These are phyloP conservation scores for Orius laevigatus DNA, from an alignment of 1,140 invertebrate genomes.

Conservation along the genomic window DNA sequence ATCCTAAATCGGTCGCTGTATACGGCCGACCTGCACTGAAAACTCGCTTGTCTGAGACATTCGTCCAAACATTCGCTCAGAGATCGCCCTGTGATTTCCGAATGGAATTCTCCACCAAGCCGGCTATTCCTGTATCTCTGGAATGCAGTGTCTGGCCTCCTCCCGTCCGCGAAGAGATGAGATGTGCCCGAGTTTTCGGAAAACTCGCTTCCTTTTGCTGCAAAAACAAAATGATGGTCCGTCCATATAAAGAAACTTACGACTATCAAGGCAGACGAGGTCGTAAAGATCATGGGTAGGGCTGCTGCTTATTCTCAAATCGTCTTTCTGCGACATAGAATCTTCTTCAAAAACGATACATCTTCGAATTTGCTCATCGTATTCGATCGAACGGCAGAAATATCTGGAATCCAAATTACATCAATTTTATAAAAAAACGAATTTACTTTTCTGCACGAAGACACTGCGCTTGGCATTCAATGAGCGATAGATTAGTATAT, in stretches of 20 bases:
- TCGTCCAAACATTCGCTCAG: constrained; percentile 78
- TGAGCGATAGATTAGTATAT: constrained; percentile 63
- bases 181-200: constrained; percentile 66
- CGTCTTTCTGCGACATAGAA: constrained; percentile 68
- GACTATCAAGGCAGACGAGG: constrained; percentile 67
- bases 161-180: constrained; percentile 59
- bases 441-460: constrained; percentile 56
- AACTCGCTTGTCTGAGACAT: constrained; percentile 70
- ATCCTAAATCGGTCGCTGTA: constrained; percentile 70
- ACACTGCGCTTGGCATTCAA: constrained; percentile 68
- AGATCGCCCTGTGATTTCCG: constrained; percentile 69
- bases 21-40: constrained; percentile 71
- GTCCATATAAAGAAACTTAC: constrained; percentile 40
- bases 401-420: too few relatives aligned
- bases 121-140: constrained; percentile 71
- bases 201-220: constrained; percentile 44
- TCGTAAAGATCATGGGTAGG: constrained; percentile 71
- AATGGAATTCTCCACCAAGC: constrained; percentile 70
- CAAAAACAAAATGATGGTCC: constrained; percentile 4
- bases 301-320: constrained; percentile 61
- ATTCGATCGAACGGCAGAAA: constrained; percentile 78
- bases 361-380: constrained; percentile 65
- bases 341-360: constrained; percentile 80
- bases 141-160: constrained; percentile 71
- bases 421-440: too few relatives aligned